These are phyloP conservation scores for Melanerpes formicivorus DNA, from an alignment of 2,113 vertebrate genomes.

Conservation along the genomic window DNA sequence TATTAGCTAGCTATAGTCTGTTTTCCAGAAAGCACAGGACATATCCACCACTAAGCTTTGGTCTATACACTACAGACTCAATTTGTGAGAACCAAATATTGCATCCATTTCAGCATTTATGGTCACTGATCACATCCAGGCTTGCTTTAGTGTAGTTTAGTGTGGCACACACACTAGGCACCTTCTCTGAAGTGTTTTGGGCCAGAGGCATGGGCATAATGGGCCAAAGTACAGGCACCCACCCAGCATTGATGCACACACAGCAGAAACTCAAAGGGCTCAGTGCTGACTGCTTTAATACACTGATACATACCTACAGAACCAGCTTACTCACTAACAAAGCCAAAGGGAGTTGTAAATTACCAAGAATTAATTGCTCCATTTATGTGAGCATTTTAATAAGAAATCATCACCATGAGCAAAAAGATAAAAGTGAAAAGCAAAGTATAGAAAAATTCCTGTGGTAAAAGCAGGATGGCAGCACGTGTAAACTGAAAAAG, in stretches of 20 bases:
- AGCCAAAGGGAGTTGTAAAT: neutral
- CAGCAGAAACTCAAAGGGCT: neutral
- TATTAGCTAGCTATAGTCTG: neutral
- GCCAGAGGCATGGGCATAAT: neutral
- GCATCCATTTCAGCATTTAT: neutral
- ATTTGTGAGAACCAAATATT: neutral
- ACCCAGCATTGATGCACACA: neutral
- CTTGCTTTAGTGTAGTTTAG: neutral
- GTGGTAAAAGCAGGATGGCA: neutral
- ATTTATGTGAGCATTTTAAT: neutral
- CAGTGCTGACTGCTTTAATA: neutral
- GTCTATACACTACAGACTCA: too few species aligned
- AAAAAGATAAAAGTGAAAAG: constrained; percentile 46
- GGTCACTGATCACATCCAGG: neutral
- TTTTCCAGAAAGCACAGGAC: neutral
- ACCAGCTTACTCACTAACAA: neutral
- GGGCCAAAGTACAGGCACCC: neutral
- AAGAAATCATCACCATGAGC: neutral
- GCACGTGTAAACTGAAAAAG: neutral
- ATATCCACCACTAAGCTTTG: neutral
- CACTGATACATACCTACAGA: neutral
- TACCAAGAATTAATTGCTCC: neutral
- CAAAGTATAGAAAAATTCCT: constrained; percentile 32
- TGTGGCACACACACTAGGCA: neutral
- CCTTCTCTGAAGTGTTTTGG: neutral